phyloP scores from a whole-genome alignment of 2,888 invertebrate genomes.

The Alentia gelatinosa region DNA sequence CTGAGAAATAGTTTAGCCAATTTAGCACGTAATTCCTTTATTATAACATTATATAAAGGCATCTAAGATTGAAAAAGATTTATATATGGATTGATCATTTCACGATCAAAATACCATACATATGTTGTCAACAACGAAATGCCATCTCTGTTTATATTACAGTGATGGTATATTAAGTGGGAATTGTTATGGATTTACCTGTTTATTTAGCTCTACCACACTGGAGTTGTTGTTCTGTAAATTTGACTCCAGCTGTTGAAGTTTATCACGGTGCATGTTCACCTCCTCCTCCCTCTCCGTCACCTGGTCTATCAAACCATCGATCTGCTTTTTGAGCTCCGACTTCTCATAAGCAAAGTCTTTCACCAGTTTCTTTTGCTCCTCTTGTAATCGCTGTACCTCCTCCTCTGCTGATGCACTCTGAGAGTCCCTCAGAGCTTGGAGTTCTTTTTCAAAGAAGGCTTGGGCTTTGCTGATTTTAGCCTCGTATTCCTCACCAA shows the following conservation, averaged over 20 bases:
- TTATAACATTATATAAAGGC: no score
- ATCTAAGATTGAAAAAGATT: no score
- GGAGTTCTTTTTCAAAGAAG: conserved; percentile 79
- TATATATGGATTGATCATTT: no score
- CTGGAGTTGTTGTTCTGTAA: conserved; percentile 68
- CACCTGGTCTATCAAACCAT: conserved; percentile 74
- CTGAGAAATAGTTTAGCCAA: no score
- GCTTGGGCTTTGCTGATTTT: conserved; percentile 77
- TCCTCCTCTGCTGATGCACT: conserved; percentile 69
- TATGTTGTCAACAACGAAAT: no score
- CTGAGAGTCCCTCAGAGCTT: conserved; percentile 70
- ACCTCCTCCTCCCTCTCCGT: conserved; percentile 74
- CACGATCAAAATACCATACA: no score
- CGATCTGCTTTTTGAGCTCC: conserved; percentile 72
- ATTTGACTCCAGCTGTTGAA: conserved; percentile 66
- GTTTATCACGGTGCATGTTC: conserved; percentile 68
- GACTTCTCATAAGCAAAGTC: conserved; percentile 71
- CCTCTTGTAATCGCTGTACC: conserved; percentile 67
- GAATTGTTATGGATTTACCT: no score
- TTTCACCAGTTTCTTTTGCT: conserved; percentile 74
- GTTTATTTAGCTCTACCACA: conserved; percentile 67
- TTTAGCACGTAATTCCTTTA: no score
- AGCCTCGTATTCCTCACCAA: conserved; percentile 75
- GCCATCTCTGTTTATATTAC: neutral
- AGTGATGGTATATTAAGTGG: no score